Evolutionary conservation across 2,797 vertebrate species (phyloP).

Genomic region (Hyperoplus immaculatus): DNA sequence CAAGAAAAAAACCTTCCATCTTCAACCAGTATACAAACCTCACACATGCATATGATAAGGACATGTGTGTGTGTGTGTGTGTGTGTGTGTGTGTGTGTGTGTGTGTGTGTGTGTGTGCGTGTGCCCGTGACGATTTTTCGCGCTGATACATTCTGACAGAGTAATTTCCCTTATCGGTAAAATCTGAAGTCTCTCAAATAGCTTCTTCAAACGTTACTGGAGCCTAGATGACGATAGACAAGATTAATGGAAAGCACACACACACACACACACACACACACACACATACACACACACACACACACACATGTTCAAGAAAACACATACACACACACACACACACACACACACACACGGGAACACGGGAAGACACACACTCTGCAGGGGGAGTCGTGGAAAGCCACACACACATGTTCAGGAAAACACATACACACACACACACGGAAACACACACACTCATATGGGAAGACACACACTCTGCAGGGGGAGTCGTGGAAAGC

Average conservation of each 20-base stretch:
- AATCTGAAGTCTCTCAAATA: slow-evolving; percentile 52
- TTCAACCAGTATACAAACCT: background rate
- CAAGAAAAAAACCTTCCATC: slow-evolving; percentile 41
- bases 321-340: no score
- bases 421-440: background rate
- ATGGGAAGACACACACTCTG: background rate
- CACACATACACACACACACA: no score
- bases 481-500: background rate
- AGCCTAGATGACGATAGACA: background rate
- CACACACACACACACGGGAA: background rate
- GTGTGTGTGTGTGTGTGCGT: background rate
- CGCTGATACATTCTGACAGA: slow-evolving; percentile 60
- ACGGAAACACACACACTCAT: background rate
- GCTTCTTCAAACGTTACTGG: slow-evolving; percentile 51
- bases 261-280: no score
- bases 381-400: no score
- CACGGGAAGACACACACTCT: no score
- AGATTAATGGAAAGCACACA: slow-evolving; percentile 44
- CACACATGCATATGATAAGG: background rate
- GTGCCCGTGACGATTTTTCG: slow-evolving; percentile 19
- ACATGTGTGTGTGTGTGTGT: no score
- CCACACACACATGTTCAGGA: background rate
- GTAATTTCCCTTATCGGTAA: slow-evolving; percentile 63
- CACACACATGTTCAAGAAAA: no score
- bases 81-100: background rate